Evolutionary conservation across 2,797 vertebrate genomes (phyloP), one percentile per base, ranked within the genome.

Genomic region (Acestrorhynchus altus): DNA sequence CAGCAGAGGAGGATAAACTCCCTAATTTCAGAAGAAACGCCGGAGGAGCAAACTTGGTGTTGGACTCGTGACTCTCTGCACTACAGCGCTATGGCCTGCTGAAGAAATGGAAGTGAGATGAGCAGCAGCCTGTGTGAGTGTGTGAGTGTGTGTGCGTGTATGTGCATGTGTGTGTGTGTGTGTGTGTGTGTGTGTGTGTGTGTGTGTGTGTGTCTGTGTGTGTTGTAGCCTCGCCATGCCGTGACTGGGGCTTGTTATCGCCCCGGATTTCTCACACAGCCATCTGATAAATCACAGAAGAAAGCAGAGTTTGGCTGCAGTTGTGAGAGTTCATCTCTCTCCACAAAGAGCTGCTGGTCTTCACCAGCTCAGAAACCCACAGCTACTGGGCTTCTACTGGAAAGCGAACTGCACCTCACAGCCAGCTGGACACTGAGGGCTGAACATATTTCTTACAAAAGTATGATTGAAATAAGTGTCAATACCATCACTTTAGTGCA

Each of bases 281-380:
- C 52, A 56, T 56, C 52, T 56, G 52, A 56, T 56, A 56, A 56
- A 56, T 24, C 52, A 22, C 52, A 52, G 5, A 22, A 56, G 52
- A 56, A 56, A 56, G 22, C 18, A n/a, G 22, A 7, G 22, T 56
- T 20, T 52, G n/a, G 51, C 51, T 10, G 20, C 8, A 56, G 52
- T 11, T 56, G 22, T 24, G 46, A 16, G 46, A 15, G 46, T 52
- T 20, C 4, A 0, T 8, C 49, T 52, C 49, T n/a, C 49, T n/a
- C 49, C 44, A 13, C 1, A 46, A 3, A 13, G 44, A 46, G 44
- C 44, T 47, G 49, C 49, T 52, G 18, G n/a, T 52, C 49, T 52
- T n/a, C 49, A 20, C 18, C 49, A n/a, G 49, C 49, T 20, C 8
- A n/a, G 8, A 52, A 52, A 52, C 8, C 16, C 8, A 1, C 18